These are phyloP conservation scores for Alca torda DNA, from an alignment of 2,797 vertebrate species.

Conservation along the genomic window DNA sequence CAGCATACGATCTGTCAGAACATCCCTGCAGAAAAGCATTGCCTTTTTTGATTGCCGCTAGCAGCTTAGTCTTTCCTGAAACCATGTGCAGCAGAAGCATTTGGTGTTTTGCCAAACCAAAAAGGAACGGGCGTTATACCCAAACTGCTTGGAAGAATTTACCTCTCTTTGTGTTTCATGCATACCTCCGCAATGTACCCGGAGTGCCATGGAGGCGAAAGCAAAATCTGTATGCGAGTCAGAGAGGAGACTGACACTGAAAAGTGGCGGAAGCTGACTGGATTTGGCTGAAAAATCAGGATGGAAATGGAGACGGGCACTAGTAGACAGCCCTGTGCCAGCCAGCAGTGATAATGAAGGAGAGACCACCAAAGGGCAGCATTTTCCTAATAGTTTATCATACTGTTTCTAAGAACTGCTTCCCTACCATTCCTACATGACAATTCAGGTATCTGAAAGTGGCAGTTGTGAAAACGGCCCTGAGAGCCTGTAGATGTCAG, in stretches of 20 bases:
- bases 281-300: background rate
- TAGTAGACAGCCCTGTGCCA: background rate
- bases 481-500: background rate
- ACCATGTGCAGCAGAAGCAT: background rate
- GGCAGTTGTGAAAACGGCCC: background rate
- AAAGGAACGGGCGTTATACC: conserved; percentile 8
- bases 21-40: background rate
- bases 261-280: background rate
- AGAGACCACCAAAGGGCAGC: background rate
- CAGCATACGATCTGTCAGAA: background rate
- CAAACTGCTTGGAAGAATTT: background rate
- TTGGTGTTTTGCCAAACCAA: conserved; percentile 10
- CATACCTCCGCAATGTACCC: background rate
- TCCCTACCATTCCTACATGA: background rate
- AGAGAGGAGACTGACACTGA: background rate
- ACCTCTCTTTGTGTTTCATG: background rate
- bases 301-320: background rate
- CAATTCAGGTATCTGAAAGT: background rate
- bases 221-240: background rate
- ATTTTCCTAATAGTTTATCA: background rate
- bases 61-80: background rate
- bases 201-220: background rate
- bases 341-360: background rate
- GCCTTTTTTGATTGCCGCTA: background rate
- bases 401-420: background rate